Base-by-base conservation (phyloP, 2,888 invertebrate genomes). In the Drosophila leonis region DNA sequence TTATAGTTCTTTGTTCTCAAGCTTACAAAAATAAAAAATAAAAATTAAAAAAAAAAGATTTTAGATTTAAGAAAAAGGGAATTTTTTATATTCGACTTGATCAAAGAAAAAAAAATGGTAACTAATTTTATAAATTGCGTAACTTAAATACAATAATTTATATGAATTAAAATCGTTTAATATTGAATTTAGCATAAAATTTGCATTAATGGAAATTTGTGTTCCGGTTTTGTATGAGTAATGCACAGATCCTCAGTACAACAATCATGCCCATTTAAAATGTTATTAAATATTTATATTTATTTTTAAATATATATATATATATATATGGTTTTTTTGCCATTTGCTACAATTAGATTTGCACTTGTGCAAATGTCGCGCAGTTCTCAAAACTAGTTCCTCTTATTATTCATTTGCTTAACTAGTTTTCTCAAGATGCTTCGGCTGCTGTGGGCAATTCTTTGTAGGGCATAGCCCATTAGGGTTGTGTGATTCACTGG, bases 341-440 rank as follows among this genome's bases (percentile, higher is more conserved):
- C 18, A 52, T 56, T 54, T 65, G 44, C 64, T 68, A 52, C 66
- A 49, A 57, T 77, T 69, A 65, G 52, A 18, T 65, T 67, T 76
- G 82, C 80, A 80, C 49, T 66, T 65, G 78, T 82, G 76, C 35
- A 31, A 61, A 62, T 54, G 60, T 78, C 77, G 80, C 75, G 65
- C 67, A 80, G 66, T 62, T 67, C 29, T 39, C 33, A 51, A 68
- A 83, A 80, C 87, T 56, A 75, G 87, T 82, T 84, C 48, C 41
- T 39, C 63, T 56, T 60, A 82, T 75, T 75, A 72, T 68, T 71
- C 75, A 70, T 64, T 60, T 60, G 48, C 64, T 12, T 52, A 66
- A 85, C 80, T 55, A 65, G 81, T 80, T 83, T 56, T 35, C 42
- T 18, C 35, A 33, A 57, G 37, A 51, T 52, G 49, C 57, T n/a